Evolutionary conservation across 2,888 invertebrate genomes (phyloP), one percentile per base, ranked within the genome.

Genomic region (Sisyra nigra): DNA sequence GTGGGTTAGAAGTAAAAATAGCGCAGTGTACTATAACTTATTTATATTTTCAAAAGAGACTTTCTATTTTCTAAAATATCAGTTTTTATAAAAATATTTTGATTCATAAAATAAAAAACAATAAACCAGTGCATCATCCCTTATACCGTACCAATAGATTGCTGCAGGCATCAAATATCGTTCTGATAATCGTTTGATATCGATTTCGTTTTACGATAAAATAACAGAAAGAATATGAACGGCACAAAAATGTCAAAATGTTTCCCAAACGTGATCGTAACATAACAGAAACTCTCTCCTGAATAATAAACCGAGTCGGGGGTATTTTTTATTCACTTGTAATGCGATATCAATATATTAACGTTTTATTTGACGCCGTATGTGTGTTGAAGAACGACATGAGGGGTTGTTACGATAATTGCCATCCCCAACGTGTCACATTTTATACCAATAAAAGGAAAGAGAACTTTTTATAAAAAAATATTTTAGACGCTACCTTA

Each of bases 301-400:
- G 39, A 39, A 39, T 39, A 39, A 39, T 19, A 39, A 39, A 39
- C 19, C n/a, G 39, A 39, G 41, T 11, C 15, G 56, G 61, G 57
- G 58, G 60, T 57, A 57, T 59, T 63, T 60, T 62, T 62, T 62
- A 63, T 62, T 56, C 61, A 55, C 57, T 59, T 61, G 59, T 61
- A 62, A 60, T 61, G 59, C 61, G 57, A 59, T 58, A 58, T 59
- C 59, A 57, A 59, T 60, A 60, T 57, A 57, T 59, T 59, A 58
- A 57, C 48, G 53, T 51, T 50, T 53, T 54, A 41, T 41, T 41
- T 41, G 17, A 32, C 41, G 33, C 24, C 24, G 24, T 24, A 24
- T 24, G 24, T 24, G 24, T 24, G 24, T 24, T 24, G 24, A 24
- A 24, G 24, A 24, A 24, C 24, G 24, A 24, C 24, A 24, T 24